Base-by-base conservation (phyloP, 2,113 vertebrate genomes). In the Odontesthes bonariensis region DNA sequence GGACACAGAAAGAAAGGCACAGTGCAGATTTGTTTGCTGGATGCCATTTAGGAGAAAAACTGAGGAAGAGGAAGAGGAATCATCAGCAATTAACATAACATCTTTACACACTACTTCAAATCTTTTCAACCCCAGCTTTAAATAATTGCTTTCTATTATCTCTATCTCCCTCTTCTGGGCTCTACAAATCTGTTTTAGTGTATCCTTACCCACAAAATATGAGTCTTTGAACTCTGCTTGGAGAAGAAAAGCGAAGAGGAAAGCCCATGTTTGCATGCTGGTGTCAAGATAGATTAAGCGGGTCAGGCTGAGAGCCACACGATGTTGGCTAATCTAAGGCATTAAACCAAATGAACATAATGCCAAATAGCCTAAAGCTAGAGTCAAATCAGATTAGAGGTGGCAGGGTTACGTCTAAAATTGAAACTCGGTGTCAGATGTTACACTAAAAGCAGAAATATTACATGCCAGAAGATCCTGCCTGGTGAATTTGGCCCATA, bases 331-430 rank as follows among this genome's bases (percentile, higher is more conserved):
- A 69, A 89, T 91, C 90, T 81, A 82, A 81, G 68, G 73, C 71
- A 59, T 66, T 79, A 81, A 80, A 87, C 73, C 79, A 82, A 89
- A 86, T 32, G 22, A 83, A 82, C 86, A 67, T 89, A 89, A 89
- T 88, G 90, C 89, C 87, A 90, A 89, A 92, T 74, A 85, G 86
- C 91, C 88, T 54, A 76, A 62, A 90, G 89, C 87, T 61, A 69
- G 27, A 76, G 86, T 91, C 87, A 74, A 84, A 75, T 70, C 16
- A 53, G 84, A 88, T 92, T 85, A 88, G 68, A 75, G 69, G 61
- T 62, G 75, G 75, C 6, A 14, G 62, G 83, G 46, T 81, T 64
- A 74, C 82, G 88, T 89, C 75, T 86, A 73, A 91, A 83, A 78
- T 54, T 59, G 53, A 79, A 82, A 19, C 68, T 63, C 44, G 32